Percentiles rank a stretch among this genome's conserved stretches.
These are phyloP conservation scores for Thalassarche chlororhynchos DNA, from an alignment of 2,113 vertebrate genomes.

Conservation along the genomic window DNA sequence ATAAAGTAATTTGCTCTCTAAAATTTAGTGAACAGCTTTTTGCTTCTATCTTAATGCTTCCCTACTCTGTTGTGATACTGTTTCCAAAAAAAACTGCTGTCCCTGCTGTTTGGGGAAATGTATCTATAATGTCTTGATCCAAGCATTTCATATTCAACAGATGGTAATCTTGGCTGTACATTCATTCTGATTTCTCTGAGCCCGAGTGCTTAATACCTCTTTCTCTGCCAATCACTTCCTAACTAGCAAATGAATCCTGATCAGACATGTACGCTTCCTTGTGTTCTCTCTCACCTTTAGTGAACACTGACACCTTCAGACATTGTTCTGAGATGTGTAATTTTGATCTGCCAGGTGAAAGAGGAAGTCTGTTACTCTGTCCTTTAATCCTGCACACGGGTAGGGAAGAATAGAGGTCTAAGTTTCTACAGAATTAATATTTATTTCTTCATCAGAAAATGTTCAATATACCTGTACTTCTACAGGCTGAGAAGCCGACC, in stretches of 20 bases:
- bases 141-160: conserved; percentile 79
- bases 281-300: neutral
- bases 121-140: conserved; percentile 75
- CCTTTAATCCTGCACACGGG: neutral
- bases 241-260: conserved; percentile 50
- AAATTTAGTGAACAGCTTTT: conserved; percentile 40
- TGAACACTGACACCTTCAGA: conserved; percentile 53
- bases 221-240: conserved; percentile 72
- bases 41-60: conserved; percentile 50
- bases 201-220: conserved; percentile 59
- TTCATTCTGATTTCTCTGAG: conserved; percentile 59
- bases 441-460: neutral
- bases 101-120: conserved; percentile 74
- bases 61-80: conserved; percentile 57
- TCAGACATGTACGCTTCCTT: conserved; percentile 25
- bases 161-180: conserved; percentile 75
- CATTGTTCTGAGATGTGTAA: neutral
- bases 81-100: conserved; percentile 74
- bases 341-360: neutral
- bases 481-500: neutral
- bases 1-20: conserved; percentile 37
- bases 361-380: neutral
- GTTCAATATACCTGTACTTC: neutral
- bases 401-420: neutral
- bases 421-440: neutral